Evolutionary conservation across 1,140 invertebrate genomes (phyloP).

Genomic region (Drosophila melanogaster): Release_6_plus_ISO1_MT NT_037436.4:7189001-7189500

Average conservation of each 20-base stretch:
- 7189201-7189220: constrained; percentile 48
- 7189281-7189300: constrained; percentile 79
- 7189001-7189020: constrained; percentile 60
- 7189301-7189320: constrained; percentile 82
- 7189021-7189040: constrained; percentile 63
- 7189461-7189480: constrained; percentile 46
- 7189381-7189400: constrained; percentile 1
- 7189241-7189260: constrained; percentile 21
- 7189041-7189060: constrained; percentile 27
- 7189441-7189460: constrained; percentile 42
- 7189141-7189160: constrained; percentile 48
- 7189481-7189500: constrained; percentile 48
- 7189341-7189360: constrained; percentile 39
- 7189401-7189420: constrained; percentile 19
- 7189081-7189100: constrained; percentile 64
- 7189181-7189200: constrained; percentile 26
- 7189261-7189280: constrained; percentile 78
- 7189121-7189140: constrained; percentile 38
- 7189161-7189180: constrained; percentile 53
- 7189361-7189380: constrained; percentile 20
- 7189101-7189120: constrained; percentile 31
- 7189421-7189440: constrained; percentile 29
- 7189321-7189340: constrained; percentile 73
- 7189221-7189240: constrained; percentile 57
- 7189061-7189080: constrained; percentile 63